Conservation (phyloP, 2,113 vertebrate genomes). For the Rhabdornis inornatus region DNA sequence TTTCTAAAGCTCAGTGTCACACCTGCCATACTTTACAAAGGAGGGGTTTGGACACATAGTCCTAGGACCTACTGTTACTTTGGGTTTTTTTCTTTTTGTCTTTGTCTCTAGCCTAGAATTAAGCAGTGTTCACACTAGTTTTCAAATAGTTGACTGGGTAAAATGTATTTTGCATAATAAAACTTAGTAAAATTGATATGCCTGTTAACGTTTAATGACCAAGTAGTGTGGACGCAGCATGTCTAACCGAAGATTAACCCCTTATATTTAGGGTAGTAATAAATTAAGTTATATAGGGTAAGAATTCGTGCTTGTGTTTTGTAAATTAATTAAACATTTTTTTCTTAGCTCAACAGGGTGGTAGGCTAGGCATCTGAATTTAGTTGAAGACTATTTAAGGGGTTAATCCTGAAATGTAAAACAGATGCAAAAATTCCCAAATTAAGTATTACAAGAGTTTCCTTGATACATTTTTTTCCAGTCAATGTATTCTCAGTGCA, state of each 20-base stretch:
- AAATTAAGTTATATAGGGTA: constrained; percentile 6
- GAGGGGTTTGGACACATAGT: constrained; percentile 65
- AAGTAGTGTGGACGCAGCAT: constrained; percentile 80
- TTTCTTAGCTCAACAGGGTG: constrained; percentile 31
- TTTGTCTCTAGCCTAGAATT: constrained; percentile 60
- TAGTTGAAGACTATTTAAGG: constrained; percentile 68
- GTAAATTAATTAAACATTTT: constrained; percentile 40
- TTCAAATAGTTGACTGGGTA: constrained; percentile 72
- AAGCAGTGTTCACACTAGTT: constrained; percentile 81
- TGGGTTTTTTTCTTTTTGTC: constrained; percentile 27
- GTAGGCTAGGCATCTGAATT: constrained; percentile 58
- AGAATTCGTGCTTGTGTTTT: constrained; percentile 49
- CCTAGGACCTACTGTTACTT: constrained; percentile 71
- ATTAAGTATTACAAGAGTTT: constrained; percentile 50
- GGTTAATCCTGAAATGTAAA: constrained; percentile 77
- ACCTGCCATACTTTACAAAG: constrained; percentile 86
- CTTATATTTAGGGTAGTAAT: constrained; percentile 66
- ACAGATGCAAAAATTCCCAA: constrained; percentile 79
- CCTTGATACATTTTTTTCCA: constrained; percentile 18
- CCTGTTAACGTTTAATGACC: constrained; percentile 69
- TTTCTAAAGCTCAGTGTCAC: constrained; percentile 96
- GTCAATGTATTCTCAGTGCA: constrained; percentile 36
- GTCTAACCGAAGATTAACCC: constrained; percentile 79
- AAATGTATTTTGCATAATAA: constrained; percentile 58
- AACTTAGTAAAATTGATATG: constrained; percentile 60